Evolutionary conservation across 2,888 invertebrate species (phyloP), one percentile per base, ranked within the genome.

Genomic region (Leptopilina syphax): DNA sequence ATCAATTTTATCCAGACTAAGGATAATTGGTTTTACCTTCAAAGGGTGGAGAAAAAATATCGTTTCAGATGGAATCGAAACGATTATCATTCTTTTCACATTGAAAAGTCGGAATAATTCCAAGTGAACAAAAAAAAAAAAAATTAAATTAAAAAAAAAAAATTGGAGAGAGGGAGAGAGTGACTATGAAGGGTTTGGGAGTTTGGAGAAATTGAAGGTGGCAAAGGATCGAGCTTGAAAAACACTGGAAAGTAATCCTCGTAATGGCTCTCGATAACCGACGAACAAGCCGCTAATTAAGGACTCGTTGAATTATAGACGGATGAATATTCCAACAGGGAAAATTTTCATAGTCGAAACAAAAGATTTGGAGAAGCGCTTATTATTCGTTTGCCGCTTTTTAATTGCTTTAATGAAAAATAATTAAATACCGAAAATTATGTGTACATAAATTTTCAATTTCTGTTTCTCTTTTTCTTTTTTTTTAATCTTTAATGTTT

Each of bases 211-310:
- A 24, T 78, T 77, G 34, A 63, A 81, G 83, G 82, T 80, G 83
- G 77, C 77, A 44, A 78, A 63, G 79, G 79, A 66, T 68, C 65
- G 81, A 77, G 82, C 83, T 82, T 80, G 81, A 81, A 81, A 34
- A 87, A 85, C 79, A 79, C 81, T 83, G 80, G 85, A 82, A 87
- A 87, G 86, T 87, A 87, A 87, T 87, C 83, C 84, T 80, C 84
- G 86, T 87, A 87, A 87, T 87, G 85, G 84, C 84, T 83, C 84
- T 85, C 83, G 80, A 86, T 83, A 82, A 81, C 67, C 81, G 81
- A 83, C 79, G 79, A 80, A 77, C 81, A 79, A 83, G 77, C 79
- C 82, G 84, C 83, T 85, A 85, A 86, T 86, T 84, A 84, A 85
- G 85, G 82, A 83, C 82, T 79, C 82, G 81, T 83, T 57, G 83